A percentile compares a stretch with the other conserved stretches of the same genome.
These are phyloP conservation scores for Drosophila anomelani DNA, from an alignment of 2,888 invertebrate species.

Conservation along the genomic window DNA sequence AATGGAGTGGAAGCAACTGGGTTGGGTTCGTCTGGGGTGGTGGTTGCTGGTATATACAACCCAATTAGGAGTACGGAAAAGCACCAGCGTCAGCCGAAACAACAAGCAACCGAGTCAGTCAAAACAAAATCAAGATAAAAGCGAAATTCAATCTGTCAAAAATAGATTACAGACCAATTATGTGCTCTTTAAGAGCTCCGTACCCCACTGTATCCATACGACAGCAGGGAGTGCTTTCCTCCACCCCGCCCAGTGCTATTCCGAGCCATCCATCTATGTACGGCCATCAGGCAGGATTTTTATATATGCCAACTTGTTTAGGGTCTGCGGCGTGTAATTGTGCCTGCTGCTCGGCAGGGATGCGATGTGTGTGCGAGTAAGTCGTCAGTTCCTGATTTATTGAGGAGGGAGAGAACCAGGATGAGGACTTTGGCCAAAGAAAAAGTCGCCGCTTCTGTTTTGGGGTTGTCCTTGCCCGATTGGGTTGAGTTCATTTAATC, in stretches of 20 bases:
- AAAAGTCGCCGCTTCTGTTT: constrained; percentile 24
- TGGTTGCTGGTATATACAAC: constrained; percentile 57
- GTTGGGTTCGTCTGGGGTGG: constrained; percentile 25
- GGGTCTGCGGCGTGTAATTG: constrained; percentile 79
- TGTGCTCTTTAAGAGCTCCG: constrained; percentile 82
- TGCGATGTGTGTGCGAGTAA: constrained; percentile 8
- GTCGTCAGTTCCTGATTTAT: constrained; percentile 9
- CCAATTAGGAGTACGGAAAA: constrained; percentile 68
- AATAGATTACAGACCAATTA: constrained; percentile 85
- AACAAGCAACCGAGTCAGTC: constrained; percentile 81
- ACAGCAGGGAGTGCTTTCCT: constrained; percentile 63
- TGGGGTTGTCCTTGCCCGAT: constrained; percentile 68
- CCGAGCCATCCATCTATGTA: constrained; percentile 57
- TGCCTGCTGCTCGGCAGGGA: constrained; percentile 62
- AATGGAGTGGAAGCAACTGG: constrained; percentile 16
- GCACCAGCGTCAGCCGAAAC: constrained; percentile 44
- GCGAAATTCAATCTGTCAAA: constrained; percentile 85
- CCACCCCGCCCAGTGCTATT: constrained; percentile 7
- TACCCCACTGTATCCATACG: constrained; percentile 50
- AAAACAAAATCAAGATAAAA: constrained; percentile 85
- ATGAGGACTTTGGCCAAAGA: constrained; percentile 3
- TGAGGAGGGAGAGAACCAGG: constrained; percentile 1
- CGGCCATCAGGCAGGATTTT: constrained; percentile 76
- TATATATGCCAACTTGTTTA: constrained; percentile 55
- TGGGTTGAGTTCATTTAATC: constrained; percentile 76